Evolutionary conservation across 2,113 vertebrate species (phyloP).

Genomic region (Hepsetus odoe): DNA sequence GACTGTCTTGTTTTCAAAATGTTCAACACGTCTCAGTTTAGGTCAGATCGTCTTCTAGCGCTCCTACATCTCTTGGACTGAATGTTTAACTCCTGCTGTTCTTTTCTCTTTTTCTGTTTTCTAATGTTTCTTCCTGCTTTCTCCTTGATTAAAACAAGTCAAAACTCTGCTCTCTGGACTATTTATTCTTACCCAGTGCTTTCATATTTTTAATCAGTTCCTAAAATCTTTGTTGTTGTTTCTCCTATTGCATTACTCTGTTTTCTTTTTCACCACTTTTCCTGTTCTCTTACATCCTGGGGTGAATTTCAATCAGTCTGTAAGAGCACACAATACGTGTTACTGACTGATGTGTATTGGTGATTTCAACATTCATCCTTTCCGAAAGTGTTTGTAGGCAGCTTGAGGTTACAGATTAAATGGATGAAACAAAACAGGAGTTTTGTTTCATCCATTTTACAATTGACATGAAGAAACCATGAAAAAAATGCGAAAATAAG

Average conservation of each 20-base stretch:
- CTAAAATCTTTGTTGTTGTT: conserved; percentile 5
- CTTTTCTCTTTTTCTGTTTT: not conserved
- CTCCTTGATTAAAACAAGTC: conserved; percentile 43
- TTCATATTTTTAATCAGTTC: not conserved
- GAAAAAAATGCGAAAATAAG: no score
- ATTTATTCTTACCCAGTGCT: conserved; percentile 5
- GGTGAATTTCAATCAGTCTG: not conserved
- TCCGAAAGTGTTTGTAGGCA: not conserved
- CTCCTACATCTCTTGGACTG: not conserved
- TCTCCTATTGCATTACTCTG: not conserved
- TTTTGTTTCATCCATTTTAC: no score
- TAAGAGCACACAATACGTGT: no score
- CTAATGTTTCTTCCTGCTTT: not conserved
- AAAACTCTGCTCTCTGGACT: conserved; percentile 14
- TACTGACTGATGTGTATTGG: no score
- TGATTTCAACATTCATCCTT: not conserved
- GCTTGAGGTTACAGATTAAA: not conserved
- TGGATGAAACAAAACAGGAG: no score
- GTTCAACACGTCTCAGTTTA: not conserved
- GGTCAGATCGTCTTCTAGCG: not conserved
- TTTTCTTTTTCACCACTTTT: not conserved
- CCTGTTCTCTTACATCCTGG: not conserved
- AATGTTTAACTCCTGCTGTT: not conserved
- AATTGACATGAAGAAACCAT: not conserved
- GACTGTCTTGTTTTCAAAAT: not conserved